A percentile compares a stretch with the other conserved stretches of the same genome.
Evolutionary conservation across 37 sponge, comb jelly and placozoan species (phyloP).

Genomic region (Diacarnus erythraeanus): DNA sequence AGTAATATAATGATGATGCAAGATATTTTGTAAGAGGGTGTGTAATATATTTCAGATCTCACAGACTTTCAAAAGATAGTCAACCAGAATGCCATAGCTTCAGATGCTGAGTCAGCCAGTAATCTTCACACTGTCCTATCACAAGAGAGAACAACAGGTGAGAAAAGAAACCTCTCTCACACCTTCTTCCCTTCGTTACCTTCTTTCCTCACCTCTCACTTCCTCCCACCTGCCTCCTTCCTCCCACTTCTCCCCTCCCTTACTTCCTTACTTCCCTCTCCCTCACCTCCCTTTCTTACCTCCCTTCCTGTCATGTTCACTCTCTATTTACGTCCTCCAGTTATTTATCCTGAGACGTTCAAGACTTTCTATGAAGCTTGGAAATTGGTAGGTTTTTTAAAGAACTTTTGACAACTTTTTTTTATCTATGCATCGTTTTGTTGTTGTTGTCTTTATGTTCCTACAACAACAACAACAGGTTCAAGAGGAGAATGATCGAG

Average conservation of each 20-base stretch:
- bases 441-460: no score
- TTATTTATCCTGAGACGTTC: slow-evolving; percentile 36
- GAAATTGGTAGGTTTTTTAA: slow-evolving; percentile 26
- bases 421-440: no score
- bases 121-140: slow-evolving; percentile 35
- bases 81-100: slow-evolving; percentile 40
- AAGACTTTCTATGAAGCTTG: slow-evolving; percentile 39
- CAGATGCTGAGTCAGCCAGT: slow-evolving; percentile 60
- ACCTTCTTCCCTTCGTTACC: background rate
- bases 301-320: background rate
- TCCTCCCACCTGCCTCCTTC: background rate
- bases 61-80: slow-evolving; percentile 46
- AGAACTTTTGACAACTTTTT: no score
- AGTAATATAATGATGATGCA: no score
- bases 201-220: background rate
- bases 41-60: slow-evolving; percentile 25
- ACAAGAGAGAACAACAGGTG: slow-evolving; percentile 30
- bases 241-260: background rate
- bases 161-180: background rate
- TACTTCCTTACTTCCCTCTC: background rate
- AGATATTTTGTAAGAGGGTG: no score
- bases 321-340: slow-evolving; percentile 2
- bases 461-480: no score
- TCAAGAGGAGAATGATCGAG: slow-evolving; percentile 13
- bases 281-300: background rate